Evolutionary conservation across 1,140 invertebrate genomes (phyloP).

Genomic region (Diachasma alloeum): DNA sequence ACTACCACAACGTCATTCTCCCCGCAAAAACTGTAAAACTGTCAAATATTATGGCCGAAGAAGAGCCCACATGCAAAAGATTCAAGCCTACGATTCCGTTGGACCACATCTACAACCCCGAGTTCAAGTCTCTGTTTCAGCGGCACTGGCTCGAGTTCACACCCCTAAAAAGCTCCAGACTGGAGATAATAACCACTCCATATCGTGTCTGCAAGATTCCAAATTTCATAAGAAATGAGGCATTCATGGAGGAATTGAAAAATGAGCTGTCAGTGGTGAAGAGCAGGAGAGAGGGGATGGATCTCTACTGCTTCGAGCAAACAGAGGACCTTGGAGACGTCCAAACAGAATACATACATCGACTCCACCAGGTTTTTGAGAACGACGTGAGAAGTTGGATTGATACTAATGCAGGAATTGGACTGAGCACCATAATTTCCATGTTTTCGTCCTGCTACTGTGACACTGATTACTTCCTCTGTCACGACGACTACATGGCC

Average conservation of each 20-base stretch:
- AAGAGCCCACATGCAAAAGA: too few relatives aligned
- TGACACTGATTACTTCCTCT: conserved; percentile 75
- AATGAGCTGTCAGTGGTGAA: conserved; percentile 67
- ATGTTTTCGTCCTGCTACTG: conserved; percentile 77
- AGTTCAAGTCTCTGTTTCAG: conserved; percentile 45
- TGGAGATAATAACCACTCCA: conserved; percentile 61
- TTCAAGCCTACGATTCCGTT: too few relatives aligned
- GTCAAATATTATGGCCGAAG: too few relatives aligned
- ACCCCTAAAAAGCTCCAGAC: conserved; percentile 39
- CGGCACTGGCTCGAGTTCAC: conserved; percentile 51
- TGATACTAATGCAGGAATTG: conserved; percentile 67
- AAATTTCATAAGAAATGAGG: conserved; percentile 66
- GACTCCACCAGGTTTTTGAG: conserved; percentile 68
- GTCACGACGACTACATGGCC: conserved; percentile 77
- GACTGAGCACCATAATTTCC: conserved; percentile 69
- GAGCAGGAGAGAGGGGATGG: conserved; percentile 70
- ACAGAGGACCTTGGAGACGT: conserved; percentile 71
- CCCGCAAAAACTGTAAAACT: too few relatives aligned
- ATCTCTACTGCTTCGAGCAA: conserved; percentile 78
- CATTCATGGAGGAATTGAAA: conserved; percentile 70
- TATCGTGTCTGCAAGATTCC: conserved; percentile 69
- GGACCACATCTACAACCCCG: too few relatives aligned
- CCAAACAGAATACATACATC: conserved; percentile 63
- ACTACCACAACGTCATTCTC: too few relatives aligned
- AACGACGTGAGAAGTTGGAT: conserved; percentile 70